Conservation (phyloP, 2,888 invertebrate species). For the Palloptera scutellata region DNA sequence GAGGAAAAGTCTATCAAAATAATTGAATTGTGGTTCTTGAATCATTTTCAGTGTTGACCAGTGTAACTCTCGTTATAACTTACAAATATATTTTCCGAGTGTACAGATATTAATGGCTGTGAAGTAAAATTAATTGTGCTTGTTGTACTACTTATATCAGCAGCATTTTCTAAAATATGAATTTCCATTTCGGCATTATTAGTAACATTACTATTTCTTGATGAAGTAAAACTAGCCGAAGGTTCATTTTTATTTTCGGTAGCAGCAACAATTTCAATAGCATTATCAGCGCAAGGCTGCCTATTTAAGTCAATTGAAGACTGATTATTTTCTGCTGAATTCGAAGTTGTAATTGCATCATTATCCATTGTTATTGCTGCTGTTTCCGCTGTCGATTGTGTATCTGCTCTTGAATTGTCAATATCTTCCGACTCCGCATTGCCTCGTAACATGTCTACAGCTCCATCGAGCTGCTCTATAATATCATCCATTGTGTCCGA, state of each 20-base stretch:
- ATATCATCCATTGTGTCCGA: slow-evolving; percentile 60
- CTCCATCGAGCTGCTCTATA: slow-evolving; percentile 61
- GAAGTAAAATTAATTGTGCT: background rate
- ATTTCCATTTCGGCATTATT: slow-evolving; percentile 44
- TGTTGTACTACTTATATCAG: slow-evolving; percentile 48
- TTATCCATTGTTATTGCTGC: background rate
- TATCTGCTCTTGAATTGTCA: slow-evolving; percentile 35
- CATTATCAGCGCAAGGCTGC: background rate
- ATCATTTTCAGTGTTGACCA: too few relatives aligned
- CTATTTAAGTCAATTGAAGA: background rate
- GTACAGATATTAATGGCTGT: slow-evolving; percentile 4
- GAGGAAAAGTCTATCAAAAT: too few relatives aligned
- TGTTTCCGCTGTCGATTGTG: slow-evolving; percentile 16
- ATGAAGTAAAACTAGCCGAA: background rate
- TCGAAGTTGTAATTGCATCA: background rate
- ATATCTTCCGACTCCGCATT: slow-evolving; percentile 34
- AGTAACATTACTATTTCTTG: slow-evolving; percentile 20
- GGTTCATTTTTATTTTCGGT: background rate
- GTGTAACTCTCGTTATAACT: too few relatives aligned
- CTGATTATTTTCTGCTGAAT: slow-evolving; percentile 2
- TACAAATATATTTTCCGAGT: background rate
- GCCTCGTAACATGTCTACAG: slow-evolving; percentile 44
- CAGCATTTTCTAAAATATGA: slow-evolving; percentile 36
- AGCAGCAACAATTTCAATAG: background rate
- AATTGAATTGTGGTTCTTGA: too few relatives aligned